phyloP scores from a whole-genome alignment of 2,797 vertebrate genomes.

The Cygnus olor region DNA sequence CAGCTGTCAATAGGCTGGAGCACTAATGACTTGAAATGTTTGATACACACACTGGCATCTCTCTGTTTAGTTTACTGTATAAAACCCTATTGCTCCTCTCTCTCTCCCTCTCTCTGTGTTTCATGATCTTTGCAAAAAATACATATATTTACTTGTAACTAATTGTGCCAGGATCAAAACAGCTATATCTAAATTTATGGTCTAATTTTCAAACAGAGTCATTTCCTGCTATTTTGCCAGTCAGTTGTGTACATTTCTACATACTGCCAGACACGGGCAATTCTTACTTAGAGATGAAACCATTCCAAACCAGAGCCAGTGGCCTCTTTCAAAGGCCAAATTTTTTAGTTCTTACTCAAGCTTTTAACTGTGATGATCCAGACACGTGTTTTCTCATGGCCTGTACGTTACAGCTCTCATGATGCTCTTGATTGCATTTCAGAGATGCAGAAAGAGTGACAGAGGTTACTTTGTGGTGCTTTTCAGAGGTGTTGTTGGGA shows the following conservation, averaged over 20 bases:
- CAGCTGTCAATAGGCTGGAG: background rate
- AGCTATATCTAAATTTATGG: constrained; percentile 53
- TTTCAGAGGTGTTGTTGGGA: background rate
- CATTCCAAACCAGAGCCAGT: constrained; percentile 3
- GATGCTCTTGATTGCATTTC: background rate
- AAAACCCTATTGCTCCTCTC: background rate
- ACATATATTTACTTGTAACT: constrained; percentile 14
- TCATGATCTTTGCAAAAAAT: constrained; percentile 24
- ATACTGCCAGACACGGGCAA: constrained; percentile 7
- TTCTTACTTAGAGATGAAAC: constrained; percentile 31
- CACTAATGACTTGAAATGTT: background rate
- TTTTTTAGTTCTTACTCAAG: constrained; percentile 7
- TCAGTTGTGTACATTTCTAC: constrained; percentile 40
- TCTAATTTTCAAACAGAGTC: constrained; percentile 49
- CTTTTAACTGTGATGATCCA: constrained; percentile 17
- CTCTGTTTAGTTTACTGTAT: constrained; percentile 6
- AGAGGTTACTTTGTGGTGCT: background rate
- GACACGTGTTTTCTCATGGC: background rate
- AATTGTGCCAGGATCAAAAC: constrained; percentile 30
- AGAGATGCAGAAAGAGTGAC: background rate
- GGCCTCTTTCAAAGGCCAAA: constrained; percentile 18
- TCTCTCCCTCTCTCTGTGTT: background rate
- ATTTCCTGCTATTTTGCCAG: constrained; percentile 64
- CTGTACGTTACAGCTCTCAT: background rate
- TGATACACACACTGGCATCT: background rate